Percentiles rank a stretch among this genome's conserved stretches.
Conservation (phyloP, 2,113 vertebrate species). For the Mirza zaza region DNA sequence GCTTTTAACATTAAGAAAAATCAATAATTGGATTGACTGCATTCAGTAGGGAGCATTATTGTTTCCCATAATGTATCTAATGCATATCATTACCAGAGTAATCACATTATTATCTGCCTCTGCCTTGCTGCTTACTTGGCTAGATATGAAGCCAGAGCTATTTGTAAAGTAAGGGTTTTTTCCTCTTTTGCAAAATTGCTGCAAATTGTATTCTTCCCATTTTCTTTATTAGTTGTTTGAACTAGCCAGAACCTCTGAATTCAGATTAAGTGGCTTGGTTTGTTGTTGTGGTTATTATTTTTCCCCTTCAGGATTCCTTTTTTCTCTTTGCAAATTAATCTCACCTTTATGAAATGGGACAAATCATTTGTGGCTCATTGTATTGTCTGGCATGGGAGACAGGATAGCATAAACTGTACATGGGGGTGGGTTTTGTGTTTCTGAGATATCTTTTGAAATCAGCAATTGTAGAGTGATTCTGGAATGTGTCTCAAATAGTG, state of each 20-base stretch:
- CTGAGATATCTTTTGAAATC: conserved; percentile 12
- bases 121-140: conserved; percentile 79
- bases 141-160: conserved; percentile 81
- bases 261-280: conserved; percentile 67
- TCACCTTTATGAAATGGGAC: conserved; percentile 36
- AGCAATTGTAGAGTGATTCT: not conserved
- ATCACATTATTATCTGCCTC: conserved; percentile 87
- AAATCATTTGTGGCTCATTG: not conserved
- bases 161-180: conserved; percentile 72
- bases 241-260: conserved; percentile 71
- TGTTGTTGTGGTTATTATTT: conserved; percentile 53
- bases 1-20: conserved; percentile 93
- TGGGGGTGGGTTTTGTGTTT: not conserved
- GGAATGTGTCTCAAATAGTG: not conserved
- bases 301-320: conserved; percentile 24
- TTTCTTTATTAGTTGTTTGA: conserved; percentile 79
- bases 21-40: conserved; percentile 91
- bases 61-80: conserved; percentile 91
- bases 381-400: not conserved
- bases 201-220: conserved; percentile 75
- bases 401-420: not conserved
- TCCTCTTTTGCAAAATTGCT: conserved; percentile 71
- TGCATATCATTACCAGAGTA: conserved; percentile 92
- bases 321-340: conserved; percentile 63
- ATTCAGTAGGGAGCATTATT: conserved; percentile 89